Evolutionary conservation across 1,140 invertebrate species (phyloP).

Genomic region (Drosophila malerkotliana): DNA sequence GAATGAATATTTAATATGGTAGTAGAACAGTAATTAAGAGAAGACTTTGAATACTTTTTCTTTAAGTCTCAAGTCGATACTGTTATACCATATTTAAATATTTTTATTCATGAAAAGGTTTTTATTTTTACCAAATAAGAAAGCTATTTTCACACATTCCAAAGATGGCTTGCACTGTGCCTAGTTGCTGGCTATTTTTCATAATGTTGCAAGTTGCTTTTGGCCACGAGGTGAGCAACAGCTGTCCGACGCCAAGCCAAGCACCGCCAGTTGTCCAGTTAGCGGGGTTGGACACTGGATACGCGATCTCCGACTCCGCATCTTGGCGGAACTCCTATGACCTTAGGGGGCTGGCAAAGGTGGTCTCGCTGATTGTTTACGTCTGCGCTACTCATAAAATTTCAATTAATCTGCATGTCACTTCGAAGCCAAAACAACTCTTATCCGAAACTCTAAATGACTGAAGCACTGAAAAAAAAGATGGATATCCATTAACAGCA

Average conservation of each 20-base stretch:
- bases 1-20: too few relatives aligned
- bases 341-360: slow-evolving; percentile 80
- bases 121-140: background rate
- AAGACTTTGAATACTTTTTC: too few relatives aligned
- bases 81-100: too few relatives aligned
- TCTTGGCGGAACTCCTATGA: slow-evolving; percentile 58
- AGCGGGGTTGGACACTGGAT: slow-evolving; percentile 24
- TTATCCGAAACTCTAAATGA: slow-evolving; percentile 35
- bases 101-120: too few relatives aligned
- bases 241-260: slow-evolving; percentile 35
- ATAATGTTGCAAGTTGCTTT: slow-evolving; percentile 45
- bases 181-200: slow-evolving; percentile 56
- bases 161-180: slow-evolving; percentile 39
- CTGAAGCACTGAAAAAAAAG: slow-evolving; percentile 8
- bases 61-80: too few relatives aligned
- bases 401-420: slow-evolving; percentile 82
- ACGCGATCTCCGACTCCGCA: slow-evolving; percentile 30
- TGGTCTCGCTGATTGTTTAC: slow-evolving; percentile 80
- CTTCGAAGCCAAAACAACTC: slow-evolving; percentile 37
- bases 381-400: slow-evolving; percentile 82
- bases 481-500: background rate
- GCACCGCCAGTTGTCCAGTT: slow-evolving; percentile 28
- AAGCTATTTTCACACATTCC: background rate
- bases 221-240: slow-evolving; percentile 42
- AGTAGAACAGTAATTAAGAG: too few relatives aligned